Conservation (phyloP, 2,113 vertebrate species). For the Zeus faber region DNA sequence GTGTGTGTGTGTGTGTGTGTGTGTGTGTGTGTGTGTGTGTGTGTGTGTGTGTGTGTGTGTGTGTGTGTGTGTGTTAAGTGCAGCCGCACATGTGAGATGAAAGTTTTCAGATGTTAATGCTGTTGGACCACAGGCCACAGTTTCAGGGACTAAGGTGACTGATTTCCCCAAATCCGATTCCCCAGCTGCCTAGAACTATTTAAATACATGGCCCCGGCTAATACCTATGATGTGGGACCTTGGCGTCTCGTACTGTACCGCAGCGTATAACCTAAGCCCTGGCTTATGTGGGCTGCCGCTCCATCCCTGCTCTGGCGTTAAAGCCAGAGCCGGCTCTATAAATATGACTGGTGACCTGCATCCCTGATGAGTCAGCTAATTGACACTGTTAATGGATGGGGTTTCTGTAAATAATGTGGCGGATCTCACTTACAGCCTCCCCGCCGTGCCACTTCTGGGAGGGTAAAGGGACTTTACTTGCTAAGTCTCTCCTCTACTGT, state of each 20-base stretch:
- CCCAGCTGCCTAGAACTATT: constrained; percentile 14
- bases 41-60: no score
- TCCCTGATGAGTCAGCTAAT: constrained; percentile 67
- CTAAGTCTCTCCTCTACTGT: constrained; percentile 49
- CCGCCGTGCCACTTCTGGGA: constrained; percentile 56
- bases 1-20: no score
- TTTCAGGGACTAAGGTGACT: constrained; percentile 21
- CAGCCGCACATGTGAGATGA: neutral
- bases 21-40: no score
- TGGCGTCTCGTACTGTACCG: constrained; percentile 32
- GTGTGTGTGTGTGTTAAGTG: neutral
- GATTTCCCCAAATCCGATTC: constrained; percentile 10
- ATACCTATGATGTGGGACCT: constrained; percentile 24
- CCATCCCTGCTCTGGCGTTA: constrained; percentile 45
- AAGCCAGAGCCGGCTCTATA: constrained; percentile 58
- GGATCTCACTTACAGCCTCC: constrained; percentile 59
- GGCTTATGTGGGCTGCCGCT: constrained; percentile 36
- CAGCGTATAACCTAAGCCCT: constrained; percentile 36
- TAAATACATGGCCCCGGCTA: constrained; percentile 23
- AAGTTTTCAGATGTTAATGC: no score
- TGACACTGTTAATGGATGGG: constrained; percentile 70
- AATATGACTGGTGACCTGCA: constrained; percentile 56
- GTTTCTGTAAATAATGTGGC: constrained; percentile 72
- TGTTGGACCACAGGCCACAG: no score
- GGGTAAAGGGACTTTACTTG: constrained; percentile 59